Base-by-base conservation (phyloP, 2,888 invertebrate genomes). In the Thelaira solivaga region DNA sequence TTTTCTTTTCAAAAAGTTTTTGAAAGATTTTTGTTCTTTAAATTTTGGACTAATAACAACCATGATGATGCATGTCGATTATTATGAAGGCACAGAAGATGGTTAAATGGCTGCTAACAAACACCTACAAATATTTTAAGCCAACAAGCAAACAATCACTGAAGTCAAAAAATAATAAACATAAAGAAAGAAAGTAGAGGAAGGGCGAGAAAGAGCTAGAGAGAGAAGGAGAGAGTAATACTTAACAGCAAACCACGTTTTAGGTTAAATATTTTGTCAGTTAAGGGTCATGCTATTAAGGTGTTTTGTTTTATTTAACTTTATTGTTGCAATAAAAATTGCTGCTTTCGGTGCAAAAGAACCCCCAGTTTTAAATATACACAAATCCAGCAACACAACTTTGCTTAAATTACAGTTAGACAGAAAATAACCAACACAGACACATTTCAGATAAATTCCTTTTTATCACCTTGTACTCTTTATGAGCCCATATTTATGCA, bases 301-400 rank as follows among this genome's bases (percentile, higher is more conserved):
- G 80, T 81, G 80, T 76, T 81, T 80, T 80, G 75, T 82, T 81
- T 82, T 79, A 80, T 82, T 82, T 82, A 81, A 82, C 81, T 81
- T 81, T 81, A 73, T 76, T 74, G 72, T 10, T 64, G 53, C 47
- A 69, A 59, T 53, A 74, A 71, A 51, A 79, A 71, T 18, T 53
- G 34, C 18, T 57, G 62, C 57, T 57, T 31, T 36, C 53, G 39
- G 39, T 55, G 47, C 62, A 24, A 75, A 26, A 47, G 16, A n/a
- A 55, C 64, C 55, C 43, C 36, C 34, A 51, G 39, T 39, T 45
- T 67, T 45, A 51, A 47, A 31, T 20, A n/a, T n/a, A 43, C 16
- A 39, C 31, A 36, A 31, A 59, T 11, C 29, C 11, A 39, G 7
- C 8, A 26, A 22, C 2, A 26, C n/a, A 20, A 13, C 47, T 18